A percentile compares a stretch with the other conserved stretches of the same genome.
Evolutionary conservation across 1,140 invertebrate genomes (phyloP).

Genomic region (Drosophila serrata): DNA sequence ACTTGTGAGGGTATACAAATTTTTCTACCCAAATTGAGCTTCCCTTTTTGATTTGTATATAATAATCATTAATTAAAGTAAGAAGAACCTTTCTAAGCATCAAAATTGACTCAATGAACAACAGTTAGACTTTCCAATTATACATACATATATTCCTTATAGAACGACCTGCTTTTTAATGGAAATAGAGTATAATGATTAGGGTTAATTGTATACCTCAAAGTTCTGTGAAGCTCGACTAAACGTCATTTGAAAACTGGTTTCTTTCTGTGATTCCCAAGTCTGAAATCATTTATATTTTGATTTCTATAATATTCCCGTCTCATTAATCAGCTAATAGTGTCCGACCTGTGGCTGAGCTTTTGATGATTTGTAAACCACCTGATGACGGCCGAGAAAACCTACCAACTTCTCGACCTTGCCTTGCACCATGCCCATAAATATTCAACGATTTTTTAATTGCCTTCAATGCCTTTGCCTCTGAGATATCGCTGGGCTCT

Average conservation of each 20-base stretch:
- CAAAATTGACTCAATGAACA: not conserved
- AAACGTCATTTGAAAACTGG: constrained; percentile 1
- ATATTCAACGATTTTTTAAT: constrained; percentile 52
- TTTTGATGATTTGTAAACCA: constrained; percentile 30
- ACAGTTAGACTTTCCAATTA: constrained; percentile 19
- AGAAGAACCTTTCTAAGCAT: not conserved
- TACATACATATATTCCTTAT: constrained; percentile 1
- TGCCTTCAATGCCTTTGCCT: constrained; percentile 36
- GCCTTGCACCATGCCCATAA: constrained; percentile 27
- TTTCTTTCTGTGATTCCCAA: constrained; percentile 6
- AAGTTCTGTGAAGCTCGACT: constrained; percentile 11
- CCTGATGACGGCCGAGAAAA: constrained; percentile 17
- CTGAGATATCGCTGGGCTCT: constrained; percentile 25
- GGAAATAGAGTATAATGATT: constrained; percentile 8
- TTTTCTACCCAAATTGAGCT: too few relatives aligned
- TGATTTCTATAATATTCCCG: constrained; percentile 5
- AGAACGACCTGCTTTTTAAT: constrained; percentile 7
- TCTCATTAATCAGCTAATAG: constrained; percentile 25
- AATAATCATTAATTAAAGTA: constrained; percentile 14
- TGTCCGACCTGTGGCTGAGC: constrained; percentile 9
- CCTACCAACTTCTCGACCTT: constrained; percentile 32
- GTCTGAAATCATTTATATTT: constrained; percentile 8
- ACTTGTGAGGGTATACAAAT: too few relatives aligned
- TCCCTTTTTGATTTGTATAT: too few relatives aligned
- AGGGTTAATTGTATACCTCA: constrained; percentile 7